A percentile compares a stretch with the other conserved stretches of the same genome.
phyloP scores from a whole-genome alignment of 2,888 invertebrate species.

The Andrena hattorfiana region DNA sequence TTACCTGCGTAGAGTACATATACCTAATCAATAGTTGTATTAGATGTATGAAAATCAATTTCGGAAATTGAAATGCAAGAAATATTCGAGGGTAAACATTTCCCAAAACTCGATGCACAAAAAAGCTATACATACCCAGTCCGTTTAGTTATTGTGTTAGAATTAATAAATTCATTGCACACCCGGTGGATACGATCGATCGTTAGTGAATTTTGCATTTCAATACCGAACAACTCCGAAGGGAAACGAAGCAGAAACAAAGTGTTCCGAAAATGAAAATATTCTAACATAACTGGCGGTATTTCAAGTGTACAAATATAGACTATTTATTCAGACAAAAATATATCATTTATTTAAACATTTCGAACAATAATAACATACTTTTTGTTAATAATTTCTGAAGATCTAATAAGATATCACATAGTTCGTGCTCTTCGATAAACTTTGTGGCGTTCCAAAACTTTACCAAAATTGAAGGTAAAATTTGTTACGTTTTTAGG shows the following conservation, averaged over 20 bases:
- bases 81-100: background rate
- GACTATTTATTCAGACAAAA: background rate
- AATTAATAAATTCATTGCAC: slow-evolving; percentile 14
- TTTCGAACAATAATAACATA: no score
- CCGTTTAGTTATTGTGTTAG: background rate
- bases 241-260: background rate
- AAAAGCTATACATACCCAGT: background rate
- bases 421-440: no score
- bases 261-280: background rate
- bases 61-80: background rate
- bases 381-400: no score
- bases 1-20: no score
- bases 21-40: no score
- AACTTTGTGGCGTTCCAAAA: no score
- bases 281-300: background rate
- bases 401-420: no score
- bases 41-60: no score
- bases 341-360: no score
- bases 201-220: slow-evolving; percentile 28
- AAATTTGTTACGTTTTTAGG: no score
- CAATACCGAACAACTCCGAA: background rate
- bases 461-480: no score
- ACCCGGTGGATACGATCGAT: background rate
- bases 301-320: background rate
- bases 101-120: background rate